Percentiles rank a stretch among this genome's conserved stretches.
These are phyloP conservation scores for Anagrus nilaparvatae DNA, from an alignment of 1,140 invertebrate species.

Conservation along the genomic window DNA sequence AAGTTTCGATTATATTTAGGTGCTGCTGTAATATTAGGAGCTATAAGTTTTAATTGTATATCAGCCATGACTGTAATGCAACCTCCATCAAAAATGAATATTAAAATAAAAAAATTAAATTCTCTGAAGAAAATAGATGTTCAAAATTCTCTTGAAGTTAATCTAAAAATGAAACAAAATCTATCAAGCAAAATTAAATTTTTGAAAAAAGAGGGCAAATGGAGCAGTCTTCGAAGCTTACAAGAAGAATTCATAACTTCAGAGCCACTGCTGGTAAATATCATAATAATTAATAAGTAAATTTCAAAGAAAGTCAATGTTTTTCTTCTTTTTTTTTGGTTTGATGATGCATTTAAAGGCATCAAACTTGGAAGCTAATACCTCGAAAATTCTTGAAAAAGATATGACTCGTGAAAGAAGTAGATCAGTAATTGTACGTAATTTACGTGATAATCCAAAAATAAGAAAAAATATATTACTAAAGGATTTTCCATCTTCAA, in stretches of 20 bases:
- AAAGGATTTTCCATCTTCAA: slow-evolving; percentile 22
- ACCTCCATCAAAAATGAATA: slow-evolving; percentile 20
- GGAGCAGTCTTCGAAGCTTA: slow-evolving; percentile 35
- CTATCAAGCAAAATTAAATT: slow-evolving; percentile 3
- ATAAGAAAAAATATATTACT: slow-evolving; percentile 3
- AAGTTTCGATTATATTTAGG: slow-evolving; percentile 28
- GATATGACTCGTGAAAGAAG: too few species aligned
- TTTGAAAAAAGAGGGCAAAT: slow-evolving; percentile 17
- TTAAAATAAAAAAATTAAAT: neutral
- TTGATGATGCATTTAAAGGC: too few species aligned
- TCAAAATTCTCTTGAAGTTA: slow-evolving; percentile 1
- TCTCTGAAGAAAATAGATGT: neutral
- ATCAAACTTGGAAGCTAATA: too few species aligned
- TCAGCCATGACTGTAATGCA: slow-evolving; percentile 37
- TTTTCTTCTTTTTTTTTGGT: too few species aligned
- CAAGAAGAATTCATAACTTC: slow-evolving; percentile 23
- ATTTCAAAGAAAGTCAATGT: too few species aligned
- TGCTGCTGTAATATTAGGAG: slow-evolving; percentile 33
- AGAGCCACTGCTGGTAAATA: slow-evolving; percentile 6
- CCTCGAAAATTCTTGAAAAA: too few species aligned
- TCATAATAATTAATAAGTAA: too few species aligned
- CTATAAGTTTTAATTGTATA: slow-evolving; percentile 33
- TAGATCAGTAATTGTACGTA: too few species aligned
- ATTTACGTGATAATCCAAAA: too few species aligned
- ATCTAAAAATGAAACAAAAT: too few species aligned